phyloP scores from a whole-genome alignment of 2,888 invertebrate species.

The Tetragnatha montana region DNA sequence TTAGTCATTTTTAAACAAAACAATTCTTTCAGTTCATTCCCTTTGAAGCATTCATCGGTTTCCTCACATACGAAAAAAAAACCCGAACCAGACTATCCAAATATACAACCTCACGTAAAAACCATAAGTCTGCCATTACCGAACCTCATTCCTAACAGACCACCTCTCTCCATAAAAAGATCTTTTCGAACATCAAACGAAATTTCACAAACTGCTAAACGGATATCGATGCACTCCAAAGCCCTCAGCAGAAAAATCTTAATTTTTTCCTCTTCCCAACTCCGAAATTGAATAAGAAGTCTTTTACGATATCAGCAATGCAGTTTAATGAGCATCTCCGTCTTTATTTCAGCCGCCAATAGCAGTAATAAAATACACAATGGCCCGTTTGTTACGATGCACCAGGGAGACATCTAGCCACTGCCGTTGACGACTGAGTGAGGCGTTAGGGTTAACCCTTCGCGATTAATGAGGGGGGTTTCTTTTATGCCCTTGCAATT shows the following conservation, averaged over 20 bases:
- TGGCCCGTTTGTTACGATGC: slow-evolving; percentile 59
- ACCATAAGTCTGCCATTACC: no score
- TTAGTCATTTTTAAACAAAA: no score
- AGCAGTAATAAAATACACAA: slow-evolving; percentile 57
- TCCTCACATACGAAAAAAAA: no score
- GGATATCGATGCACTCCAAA: not conserved
- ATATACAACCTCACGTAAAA: no score
- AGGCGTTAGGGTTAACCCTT: slow-evolving; percentile 46
- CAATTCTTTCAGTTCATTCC: no score
- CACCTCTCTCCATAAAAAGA: no score
- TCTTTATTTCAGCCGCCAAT: slow-evolving; percentile 47
- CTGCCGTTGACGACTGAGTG: slow-evolving; percentile 46
- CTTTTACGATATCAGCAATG: slow-evolving; percentile 24
- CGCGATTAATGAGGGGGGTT: slow-evolving; percentile 19
- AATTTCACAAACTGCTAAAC: not conserved
- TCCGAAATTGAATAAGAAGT: slow-evolving; percentile 26
- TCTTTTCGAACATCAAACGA: not conserved
- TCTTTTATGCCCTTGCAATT: not conserved
- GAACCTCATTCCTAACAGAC: no score
- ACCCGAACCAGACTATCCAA: no score
- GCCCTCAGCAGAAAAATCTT: not conserved
- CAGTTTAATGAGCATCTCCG: slow-evolving; percentile 41
- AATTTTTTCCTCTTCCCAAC: not conserved
- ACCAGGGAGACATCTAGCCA: slow-evolving; percentile 41
- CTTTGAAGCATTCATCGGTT: no score